phyloP scores from a whole-genome alignment of 2,113 vertebrate species.

The Callithrix jacchus region DNA sequence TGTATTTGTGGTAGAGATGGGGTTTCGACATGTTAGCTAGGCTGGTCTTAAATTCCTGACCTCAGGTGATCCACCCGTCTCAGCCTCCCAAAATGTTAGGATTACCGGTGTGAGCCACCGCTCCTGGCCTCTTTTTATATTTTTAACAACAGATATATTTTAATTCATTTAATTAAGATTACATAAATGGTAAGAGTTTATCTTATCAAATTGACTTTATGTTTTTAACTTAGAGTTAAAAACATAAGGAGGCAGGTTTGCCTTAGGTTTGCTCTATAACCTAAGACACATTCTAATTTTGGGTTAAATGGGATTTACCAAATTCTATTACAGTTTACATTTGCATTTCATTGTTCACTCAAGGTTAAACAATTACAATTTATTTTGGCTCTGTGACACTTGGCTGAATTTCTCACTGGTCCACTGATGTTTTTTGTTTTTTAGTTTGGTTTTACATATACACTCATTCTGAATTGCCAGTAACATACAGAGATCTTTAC shows the following conservation, averaged over 20 bases:
- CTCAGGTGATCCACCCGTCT: too few species aligned
- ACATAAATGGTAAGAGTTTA: neutral
- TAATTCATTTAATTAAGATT: conserved; percentile 29
- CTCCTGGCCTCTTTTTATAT: neutral
- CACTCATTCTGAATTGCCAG: neutral
- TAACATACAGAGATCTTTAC: neutral
- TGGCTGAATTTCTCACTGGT: neutral
- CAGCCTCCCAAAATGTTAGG: too few species aligned
- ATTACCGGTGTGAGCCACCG: too few species aligned
- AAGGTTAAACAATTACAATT: neutral
- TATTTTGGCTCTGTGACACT: neutral
- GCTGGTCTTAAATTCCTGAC: too few species aligned
- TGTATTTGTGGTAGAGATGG: too few species aligned
- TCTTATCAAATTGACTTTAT: neutral
- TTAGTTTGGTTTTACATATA: neutral
- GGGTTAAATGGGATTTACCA: neutral
- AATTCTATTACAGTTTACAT: conserved; percentile 25
- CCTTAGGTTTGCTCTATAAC: too few species aligned
- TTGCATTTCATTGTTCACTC: neutral
- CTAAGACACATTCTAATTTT: too few species aligned
- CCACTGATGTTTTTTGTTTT: neutral
- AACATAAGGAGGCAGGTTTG: too few species aligned
- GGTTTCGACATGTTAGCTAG: too few species aligned
- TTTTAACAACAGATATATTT: conserved; percentile 29
- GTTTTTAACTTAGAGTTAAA: neutral